Percentiles rank a stretch among this genome's conserved stretches.
phyloP scores from a whole-genome alignment of 2,797 vertebrate genomes.

The Sarcophilus harrisii region DNA sequence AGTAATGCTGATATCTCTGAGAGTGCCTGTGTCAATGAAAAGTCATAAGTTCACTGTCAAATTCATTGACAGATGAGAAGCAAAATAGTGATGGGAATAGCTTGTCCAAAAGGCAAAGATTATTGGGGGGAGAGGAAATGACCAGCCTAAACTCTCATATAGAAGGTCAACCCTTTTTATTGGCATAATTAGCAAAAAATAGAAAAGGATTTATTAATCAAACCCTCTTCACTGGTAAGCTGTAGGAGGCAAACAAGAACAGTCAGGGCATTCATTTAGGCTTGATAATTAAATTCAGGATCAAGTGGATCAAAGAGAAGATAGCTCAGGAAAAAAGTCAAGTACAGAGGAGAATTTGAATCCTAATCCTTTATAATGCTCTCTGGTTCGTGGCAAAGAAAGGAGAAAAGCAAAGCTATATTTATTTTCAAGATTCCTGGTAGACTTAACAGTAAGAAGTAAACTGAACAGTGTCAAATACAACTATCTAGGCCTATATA shows the following conservation, averaged over 20 bases:
- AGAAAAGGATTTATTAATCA: constrained; percentile 61
- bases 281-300: constrained; percentile 75
- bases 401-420: constrained; percentile 48
- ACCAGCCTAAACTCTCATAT: constrained; percentile 41
- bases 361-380: constrained; percentile 59
- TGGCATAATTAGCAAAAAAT: constrained; percentile 78
- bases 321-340: constrained; percentile 64
- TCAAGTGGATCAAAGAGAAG: constrained; percentile 70
- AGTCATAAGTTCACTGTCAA: constrained; percentile 48
- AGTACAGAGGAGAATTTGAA: constrained; percentile 58
- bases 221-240: constrained; percentile 75
- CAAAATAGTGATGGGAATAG: constrained; percentile 45
- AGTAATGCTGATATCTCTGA: constrained; percentile 35
- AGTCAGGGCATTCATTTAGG: constrained; percentile 60
- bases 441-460: constrained; percentile 30
- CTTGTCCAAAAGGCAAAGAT: constrained; percentile 57
- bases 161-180: constrained; percentile 72
- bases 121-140: constrained; percentile 16
- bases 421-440: constrained; percentile 67
- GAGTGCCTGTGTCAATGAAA: constrained; percentile 46
- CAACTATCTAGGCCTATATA: background rate
- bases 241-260: constrained; percentile 59
- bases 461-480: constrained; percentile 6
- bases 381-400: constrained; percentile 54
- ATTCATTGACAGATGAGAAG: constrained; percentile 35